Percentiles rank a stretch among this genome's conserved stretches.
Evolutionary conservation across 2,797 vertebrate genomes (phyloP).

Genomic region (Cyclura pinguis): DNA sequence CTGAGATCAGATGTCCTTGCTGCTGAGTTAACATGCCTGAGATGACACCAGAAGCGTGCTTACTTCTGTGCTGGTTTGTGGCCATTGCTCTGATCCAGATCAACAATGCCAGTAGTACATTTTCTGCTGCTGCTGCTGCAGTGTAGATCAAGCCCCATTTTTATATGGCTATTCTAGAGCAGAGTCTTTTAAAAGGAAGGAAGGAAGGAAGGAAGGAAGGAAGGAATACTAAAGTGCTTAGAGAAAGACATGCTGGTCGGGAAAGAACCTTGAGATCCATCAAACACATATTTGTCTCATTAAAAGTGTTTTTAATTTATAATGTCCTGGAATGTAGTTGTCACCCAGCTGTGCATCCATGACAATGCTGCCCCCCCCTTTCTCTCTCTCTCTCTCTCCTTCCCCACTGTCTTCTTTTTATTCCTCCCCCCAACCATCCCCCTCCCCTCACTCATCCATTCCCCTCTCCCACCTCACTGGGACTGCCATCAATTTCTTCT

Average conservation of each 20-base stretch:
- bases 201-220: constrained; percentile 46
- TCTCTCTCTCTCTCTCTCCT: constrained; percentile 28
- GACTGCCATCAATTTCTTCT: constrained; percentile 90
- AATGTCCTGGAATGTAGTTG: constrained; percentile 81
- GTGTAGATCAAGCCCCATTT: neutral
- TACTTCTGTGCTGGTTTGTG: neutral
- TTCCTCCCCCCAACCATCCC: accelerated
- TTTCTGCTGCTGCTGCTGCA: accelerated
- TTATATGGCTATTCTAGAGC: neutral
- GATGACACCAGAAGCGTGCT: neutral
- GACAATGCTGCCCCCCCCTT: constrained; percentile 62
- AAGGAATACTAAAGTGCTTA: constrained; percentile 42
- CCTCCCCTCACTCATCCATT: constrained; percentile 59
- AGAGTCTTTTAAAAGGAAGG: neutral
- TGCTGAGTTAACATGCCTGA: neutral
- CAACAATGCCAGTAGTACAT: accelerated
- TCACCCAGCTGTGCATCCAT: constrained; percentile 76
- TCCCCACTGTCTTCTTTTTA: neutral
- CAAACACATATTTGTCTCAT: constrained; percentile 80
- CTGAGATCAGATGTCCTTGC: neutral
- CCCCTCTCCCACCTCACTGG: constrained; percentile 78
- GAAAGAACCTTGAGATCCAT: constrained; percentile 75
- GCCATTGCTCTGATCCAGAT: neutral
- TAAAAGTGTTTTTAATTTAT: constrained; percentile 84
- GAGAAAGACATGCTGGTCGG: constrained; percentile 39